A percentile compares a stretch with the other conserved stretches of the same genome.
These are phyloP conservation scores for Hypocryptadius cinnamomeus DNA, from an alignment of 2,113 vertebrate genomes.

Conservation along the genomic window DNA sequence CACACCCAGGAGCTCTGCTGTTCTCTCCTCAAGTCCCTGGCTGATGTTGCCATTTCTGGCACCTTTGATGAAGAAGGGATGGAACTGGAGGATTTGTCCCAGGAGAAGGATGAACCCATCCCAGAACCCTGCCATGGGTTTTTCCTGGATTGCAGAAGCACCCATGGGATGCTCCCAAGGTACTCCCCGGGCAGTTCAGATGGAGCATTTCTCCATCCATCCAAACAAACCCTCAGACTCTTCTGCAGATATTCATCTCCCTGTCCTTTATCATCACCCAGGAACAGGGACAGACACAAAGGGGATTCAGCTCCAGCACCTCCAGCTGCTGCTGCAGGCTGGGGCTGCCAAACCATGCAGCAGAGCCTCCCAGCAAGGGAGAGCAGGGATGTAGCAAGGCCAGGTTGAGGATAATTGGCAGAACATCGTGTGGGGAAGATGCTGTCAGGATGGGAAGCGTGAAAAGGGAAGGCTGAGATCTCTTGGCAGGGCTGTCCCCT, in stretches of 20 bases:
- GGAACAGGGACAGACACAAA: not conserved
- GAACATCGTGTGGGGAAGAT: not conserved
- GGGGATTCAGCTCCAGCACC: not conserved
- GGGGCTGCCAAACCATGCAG: not conserved
- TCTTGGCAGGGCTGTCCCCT: constrained; percentile 8
- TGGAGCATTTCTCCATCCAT: not conserved
- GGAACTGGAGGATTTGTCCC: not conserved
- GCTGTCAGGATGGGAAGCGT: not conserved
- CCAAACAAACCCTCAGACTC: not conserved
- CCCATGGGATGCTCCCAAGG: rapidly evolving
- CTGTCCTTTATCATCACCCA: not conserved
- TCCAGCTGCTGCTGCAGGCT: not conserved
- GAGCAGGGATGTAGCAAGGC: not conserved
- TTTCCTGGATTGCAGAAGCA: not conserved
- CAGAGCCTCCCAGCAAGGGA: not conserved
- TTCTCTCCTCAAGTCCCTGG: not conserved
- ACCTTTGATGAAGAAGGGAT: not conserved
- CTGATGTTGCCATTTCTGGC: not conserved
- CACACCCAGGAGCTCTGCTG: not conserved
- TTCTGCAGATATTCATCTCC: not conserved
- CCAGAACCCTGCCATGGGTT: not conserved
- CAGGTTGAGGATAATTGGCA: not conserved
- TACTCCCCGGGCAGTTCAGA: not conserved
- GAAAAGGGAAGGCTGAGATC: constrained; percentile 1
- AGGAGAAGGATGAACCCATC: not conserved